Evolutionary conservation across 2,888 invertebrate species (phyloP).

Genomic region (Deilephila porcellus): DNA sequence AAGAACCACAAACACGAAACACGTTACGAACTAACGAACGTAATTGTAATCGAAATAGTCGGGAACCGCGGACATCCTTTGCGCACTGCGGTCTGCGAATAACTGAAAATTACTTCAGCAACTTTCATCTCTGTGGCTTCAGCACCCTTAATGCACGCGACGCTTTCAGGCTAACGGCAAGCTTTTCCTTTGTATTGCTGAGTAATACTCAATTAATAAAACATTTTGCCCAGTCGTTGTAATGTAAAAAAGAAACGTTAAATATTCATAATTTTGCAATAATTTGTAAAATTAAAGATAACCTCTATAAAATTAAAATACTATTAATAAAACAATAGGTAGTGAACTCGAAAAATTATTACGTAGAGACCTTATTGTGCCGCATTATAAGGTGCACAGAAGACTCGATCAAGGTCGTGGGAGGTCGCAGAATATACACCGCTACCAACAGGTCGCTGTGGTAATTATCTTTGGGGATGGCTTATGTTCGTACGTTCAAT

Average conservation of each 20-base stretch:
- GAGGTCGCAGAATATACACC: too few species aligned
- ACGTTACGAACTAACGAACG: conserved; percentile 58
- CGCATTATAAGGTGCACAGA: too few species aligned
- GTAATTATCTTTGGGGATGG: too few species aligned
- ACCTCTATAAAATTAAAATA: too few species aligned
- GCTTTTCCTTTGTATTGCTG: neutral
- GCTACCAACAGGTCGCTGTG: too few species aligned
- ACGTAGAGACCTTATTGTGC: too few species aligned
- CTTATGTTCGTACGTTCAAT: too few species aligned
- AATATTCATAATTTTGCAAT: too few species aligned
- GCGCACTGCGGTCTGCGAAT: conserved; percentile 58
- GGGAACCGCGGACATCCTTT: conserved; percentile 54
- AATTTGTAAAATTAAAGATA: too few species aligned
- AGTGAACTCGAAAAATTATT: too few species aligned
- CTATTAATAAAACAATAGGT: too few species aligned
- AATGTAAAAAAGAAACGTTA: neutral
- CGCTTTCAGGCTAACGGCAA: conserved; percentile 36
- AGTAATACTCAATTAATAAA: neutral
- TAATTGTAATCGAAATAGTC: conserved; percentile 33
- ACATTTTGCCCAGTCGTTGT: neutral
- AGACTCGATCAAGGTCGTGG: too few species aligned
- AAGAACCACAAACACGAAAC: conserved; percentile 34
- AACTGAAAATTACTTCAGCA: conserved; percentile 62
- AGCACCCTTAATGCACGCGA: conserved; percentile 42
- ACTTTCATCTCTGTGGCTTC: conserved; percentile 45